Conservation (phyloP, 1,140 invertebrate species). For the Zelostemma sp. region DNA sequence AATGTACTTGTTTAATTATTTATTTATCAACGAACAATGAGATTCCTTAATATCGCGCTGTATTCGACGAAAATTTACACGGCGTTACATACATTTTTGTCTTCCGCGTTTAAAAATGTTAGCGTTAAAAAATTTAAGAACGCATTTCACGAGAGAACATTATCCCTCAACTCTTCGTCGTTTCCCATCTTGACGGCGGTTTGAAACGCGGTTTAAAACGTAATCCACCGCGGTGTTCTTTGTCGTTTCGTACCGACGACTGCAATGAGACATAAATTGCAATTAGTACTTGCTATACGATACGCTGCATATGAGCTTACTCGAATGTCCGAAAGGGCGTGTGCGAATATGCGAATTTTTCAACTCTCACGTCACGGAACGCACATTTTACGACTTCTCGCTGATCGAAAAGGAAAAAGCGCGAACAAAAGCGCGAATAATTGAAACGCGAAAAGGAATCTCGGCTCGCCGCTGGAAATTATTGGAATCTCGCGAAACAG, state of each 20-base stretch:
- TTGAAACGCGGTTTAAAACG: conserved; percentile 57
- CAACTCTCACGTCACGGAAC: neutral
- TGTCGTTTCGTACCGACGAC: conserved; percentile 56
- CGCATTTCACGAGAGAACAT: conserved; percentile 7
- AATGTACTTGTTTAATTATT: no score
- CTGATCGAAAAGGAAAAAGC: neutral
- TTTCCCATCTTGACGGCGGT: conserved; percentile 37
- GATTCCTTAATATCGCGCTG: no score
- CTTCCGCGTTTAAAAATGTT: neutral
- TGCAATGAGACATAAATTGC: conserved; percentile 67
- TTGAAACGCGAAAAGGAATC: no score
- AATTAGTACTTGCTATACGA: conserved; percentile 54
- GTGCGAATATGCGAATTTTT: neutral
- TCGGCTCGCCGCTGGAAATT: no score
- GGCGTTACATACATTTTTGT: neutral
- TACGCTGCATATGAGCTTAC: neutral
- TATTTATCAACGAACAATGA: no score
- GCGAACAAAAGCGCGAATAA: neutral
- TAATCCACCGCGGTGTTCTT: conserved; percentile 55
- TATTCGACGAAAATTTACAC: neutral
- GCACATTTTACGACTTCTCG: neutral
- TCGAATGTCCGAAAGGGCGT: neutral
- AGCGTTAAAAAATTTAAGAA: neutral
- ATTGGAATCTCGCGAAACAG: neutral
- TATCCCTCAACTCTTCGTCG: conserved; percentile 16